Evolutionary conservation across 2,113 vertebrate genomes (phyloP).

Genomic region (Panthera tigris): DNA sequence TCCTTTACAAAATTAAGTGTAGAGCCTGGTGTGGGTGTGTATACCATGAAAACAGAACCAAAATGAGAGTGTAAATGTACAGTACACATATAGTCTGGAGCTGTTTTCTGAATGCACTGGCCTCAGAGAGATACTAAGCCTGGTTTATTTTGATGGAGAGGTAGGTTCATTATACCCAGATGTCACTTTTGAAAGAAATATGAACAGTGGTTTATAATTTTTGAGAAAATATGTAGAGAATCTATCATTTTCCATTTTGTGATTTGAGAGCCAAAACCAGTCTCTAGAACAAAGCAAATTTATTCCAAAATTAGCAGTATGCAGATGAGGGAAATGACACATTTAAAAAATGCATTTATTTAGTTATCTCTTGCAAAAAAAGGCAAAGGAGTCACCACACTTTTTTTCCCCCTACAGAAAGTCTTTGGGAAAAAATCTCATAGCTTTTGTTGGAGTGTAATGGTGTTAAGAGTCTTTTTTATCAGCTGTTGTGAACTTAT

Average conservation of each 20-base stretch:
- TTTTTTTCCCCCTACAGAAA: not conserved
- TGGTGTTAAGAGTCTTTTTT: not conserved
- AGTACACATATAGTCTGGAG: not conserved
- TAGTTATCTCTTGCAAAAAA: constrained; percentile 62
- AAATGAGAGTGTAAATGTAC: not conserved
- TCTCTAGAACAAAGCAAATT: constrained; percentile 39
- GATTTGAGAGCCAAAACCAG: not conserved
- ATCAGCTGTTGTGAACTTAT: not conserved
- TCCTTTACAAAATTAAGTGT: not conserved
- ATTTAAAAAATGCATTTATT: constrained; percentile 39
- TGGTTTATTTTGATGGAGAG: not conserved
- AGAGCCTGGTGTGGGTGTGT: not conserved
- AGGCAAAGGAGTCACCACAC: not conserved
- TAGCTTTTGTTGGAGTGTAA: constrained; percentile 3
- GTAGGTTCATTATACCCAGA: not conserved
- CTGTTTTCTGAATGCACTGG: not conserved
- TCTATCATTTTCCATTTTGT: constrained; percentile 46
- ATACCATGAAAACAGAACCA: not conserved
- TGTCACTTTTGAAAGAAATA: not conserved
- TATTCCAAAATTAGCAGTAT: constrained; percentile 52
- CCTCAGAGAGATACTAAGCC: not conserved
- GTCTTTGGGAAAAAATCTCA: not conserved
- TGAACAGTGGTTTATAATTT: not conserved
- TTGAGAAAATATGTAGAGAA: not conserved
- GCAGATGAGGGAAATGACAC: constrained; percentile 38